Conservation (phyloP, 2,113 vertebrate species). For the Dolichallabes microphthalmus region DNA sequence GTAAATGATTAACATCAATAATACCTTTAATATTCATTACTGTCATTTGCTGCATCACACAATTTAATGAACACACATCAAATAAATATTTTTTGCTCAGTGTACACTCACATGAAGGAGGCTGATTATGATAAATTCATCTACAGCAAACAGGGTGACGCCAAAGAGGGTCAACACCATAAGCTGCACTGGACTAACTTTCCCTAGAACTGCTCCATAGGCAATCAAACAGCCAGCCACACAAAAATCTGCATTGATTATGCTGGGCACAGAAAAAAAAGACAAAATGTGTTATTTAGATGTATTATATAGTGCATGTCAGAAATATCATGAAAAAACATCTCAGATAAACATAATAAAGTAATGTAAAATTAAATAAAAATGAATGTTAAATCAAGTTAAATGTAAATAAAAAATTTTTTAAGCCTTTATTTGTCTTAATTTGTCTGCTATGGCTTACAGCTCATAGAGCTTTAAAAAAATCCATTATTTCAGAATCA, state of each 20-base stretch:
- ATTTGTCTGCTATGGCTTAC: no score
- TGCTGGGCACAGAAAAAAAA: conserved; percentile 65
- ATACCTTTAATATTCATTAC: not conserved
- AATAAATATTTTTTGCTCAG: not conserved
- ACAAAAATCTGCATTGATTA: conserved; percentile 97
- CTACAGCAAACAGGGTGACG: conserved; percentile 86
- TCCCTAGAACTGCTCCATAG: conserved; percentile 90
- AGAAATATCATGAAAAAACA: no score
- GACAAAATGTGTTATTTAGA: accelerated
- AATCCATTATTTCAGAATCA: no score
- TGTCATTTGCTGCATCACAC: not conserved
- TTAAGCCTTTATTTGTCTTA: no score
- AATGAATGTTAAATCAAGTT: not conserved
- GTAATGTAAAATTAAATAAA: not conserved
- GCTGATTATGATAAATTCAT: conserved; percentile 85
- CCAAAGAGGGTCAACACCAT: conserved; percentile 91
- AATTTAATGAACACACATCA: not conserved
- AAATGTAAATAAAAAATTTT: no score
- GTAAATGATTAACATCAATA: not conserved
- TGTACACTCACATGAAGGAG: conserved; percentile 82
- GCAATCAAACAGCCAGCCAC: conserved; percentile 90
- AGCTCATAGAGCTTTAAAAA: no score
- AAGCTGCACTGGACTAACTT: conserved; percentile 91
- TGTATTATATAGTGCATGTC: no score
- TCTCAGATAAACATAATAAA: no score